Evolutionary conservation across 2,797 vertebrate genomes (phyloP).

Genomic region (Moxostoma hubbsi): DNA sequence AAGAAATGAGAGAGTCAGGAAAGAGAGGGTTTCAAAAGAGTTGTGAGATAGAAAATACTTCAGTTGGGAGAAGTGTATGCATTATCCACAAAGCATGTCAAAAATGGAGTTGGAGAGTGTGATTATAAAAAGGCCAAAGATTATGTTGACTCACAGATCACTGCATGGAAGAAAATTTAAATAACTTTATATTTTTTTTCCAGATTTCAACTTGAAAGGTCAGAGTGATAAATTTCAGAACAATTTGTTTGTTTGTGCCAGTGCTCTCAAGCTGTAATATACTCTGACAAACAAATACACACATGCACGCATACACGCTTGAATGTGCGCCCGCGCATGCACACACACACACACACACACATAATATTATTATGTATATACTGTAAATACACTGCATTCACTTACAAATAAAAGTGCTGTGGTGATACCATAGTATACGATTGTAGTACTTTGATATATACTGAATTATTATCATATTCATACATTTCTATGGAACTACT

Average conservation of each 20-base stretch:
- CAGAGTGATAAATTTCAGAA: constrained; percentile 17
- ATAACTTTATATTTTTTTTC: constrained; percentile 5
- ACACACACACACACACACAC: not conserved
- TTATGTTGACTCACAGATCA: constrained; percentile 20
- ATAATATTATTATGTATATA: constrained; percentile 7
- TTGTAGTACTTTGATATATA: too few species aligned
- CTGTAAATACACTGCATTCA: not conserved
- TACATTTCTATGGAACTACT: too few species aligned
- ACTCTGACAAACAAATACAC: not conserved
- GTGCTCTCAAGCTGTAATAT: not conserved
- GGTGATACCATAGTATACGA: too few species aligned
- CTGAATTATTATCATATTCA: too few species aligned
- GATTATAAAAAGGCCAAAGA: constrained; percentile 15
- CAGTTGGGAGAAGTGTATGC: constrained; percentile 3
- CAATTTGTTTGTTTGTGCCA: constrained; percentile 7
- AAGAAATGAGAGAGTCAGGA: not conserved
- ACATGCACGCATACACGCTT: too few species aligned
- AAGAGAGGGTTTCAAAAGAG: not conserved
- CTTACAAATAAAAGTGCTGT: too few species aligned
- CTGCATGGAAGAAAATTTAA: constrained; percentile 25
- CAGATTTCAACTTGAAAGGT: constrained; percentile 29
- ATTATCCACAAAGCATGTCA: constrained; percentile 11
- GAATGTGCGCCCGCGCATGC: not conserved
- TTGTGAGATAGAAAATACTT: not conserved
- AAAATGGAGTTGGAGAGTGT: constrained; percentile 23